phyloP scores from a whole-genome alignment of 2,888 invertebrate genomes.

The Pandemis cinnamomeana region DNA sequence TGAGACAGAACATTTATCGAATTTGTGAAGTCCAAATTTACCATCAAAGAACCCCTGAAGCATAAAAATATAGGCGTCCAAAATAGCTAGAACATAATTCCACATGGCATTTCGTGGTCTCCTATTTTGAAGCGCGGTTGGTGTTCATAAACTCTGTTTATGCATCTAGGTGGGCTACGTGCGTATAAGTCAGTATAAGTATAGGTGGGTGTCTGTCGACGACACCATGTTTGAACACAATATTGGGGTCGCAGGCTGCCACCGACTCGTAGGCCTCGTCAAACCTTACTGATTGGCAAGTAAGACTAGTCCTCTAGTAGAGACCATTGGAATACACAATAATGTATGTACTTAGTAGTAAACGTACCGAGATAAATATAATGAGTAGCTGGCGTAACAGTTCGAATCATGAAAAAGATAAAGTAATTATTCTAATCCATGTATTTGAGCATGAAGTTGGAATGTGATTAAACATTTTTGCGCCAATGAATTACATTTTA shows the following conservation, averaged over 20 bases:
- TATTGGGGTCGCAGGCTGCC: slow-evolving; percentile 44
- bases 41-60: background rate
- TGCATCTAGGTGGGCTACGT: slow-evolving; percentile 40
- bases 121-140: slow-evolving; percentile 37
- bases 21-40: background rate
- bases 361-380: slow-evolving; percentile 16
- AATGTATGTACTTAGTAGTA: background rate
- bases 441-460: slow-evolving; percentile 10
- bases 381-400: slow-evolving; percentile 47
- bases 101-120: slow-evolving; percentile 34
- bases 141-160: slow-evolving; percentile 37
- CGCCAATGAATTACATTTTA: slow-evolving; percentile 11
- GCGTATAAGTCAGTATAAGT: slow-evolving; percentile 21
- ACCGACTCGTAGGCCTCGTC: slow-evolving; percentile 44
- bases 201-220: slow-evolving; percentile 19
- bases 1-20: background rate
- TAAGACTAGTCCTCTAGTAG: slow-evolving; percentile 35
- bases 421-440: slow-evolving; percentile 20
- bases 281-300: slow-evolving; percentile 42
- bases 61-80: slow-evolving; percentile 1
- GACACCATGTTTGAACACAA: slow-evolving; percentile 43
- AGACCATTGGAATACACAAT: slow-evolving; percentile 40
- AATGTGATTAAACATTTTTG: slow-evolving; percentile 18
- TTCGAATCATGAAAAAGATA: slow-evolving; percentile 44
- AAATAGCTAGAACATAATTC: slow-evolving; percentile 18